phyloP scores from a whole-genome alignment of 1,140 invertebrate genomes.

The Radopholus similis region DNA sequence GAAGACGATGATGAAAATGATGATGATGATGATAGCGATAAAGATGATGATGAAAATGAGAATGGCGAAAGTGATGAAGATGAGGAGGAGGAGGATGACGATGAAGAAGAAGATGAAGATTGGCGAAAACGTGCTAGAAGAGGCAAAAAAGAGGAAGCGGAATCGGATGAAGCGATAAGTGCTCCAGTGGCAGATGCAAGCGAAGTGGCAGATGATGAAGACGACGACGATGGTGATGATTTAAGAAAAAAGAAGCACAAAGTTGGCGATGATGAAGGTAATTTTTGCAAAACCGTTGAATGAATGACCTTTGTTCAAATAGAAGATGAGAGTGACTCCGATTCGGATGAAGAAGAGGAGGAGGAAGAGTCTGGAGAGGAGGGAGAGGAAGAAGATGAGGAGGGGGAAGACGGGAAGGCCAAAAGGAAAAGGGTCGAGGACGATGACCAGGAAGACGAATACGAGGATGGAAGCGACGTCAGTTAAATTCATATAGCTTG shows the following conservation, averaged over 20 bases:
- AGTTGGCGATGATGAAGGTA: too few relatives aligned
- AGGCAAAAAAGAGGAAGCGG: too few relatives aligned
- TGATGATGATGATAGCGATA: background rate
- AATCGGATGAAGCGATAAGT: too few relatives aligned
- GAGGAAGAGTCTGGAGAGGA: background rate
- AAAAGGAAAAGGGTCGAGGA: background rate
- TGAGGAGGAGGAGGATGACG: background rate
- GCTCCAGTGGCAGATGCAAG: too few relatives aligned
- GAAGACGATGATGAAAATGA: background rate
- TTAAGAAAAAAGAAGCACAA: too few relatives aligned
- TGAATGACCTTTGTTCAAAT: background rate
- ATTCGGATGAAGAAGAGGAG: background rate
- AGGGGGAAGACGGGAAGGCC: background rate
- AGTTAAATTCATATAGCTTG: too few relatives aligned
- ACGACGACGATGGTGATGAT: background rate
- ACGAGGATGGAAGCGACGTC: too few relatives aligned
- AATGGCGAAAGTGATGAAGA: background rate
- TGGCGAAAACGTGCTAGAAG: too few relatives aligned
- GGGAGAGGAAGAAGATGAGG: background rate
- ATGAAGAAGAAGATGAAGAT: background rate
- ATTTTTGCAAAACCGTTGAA: too few relatives aligned
- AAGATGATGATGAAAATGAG: background rate
- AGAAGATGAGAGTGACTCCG: background rate
- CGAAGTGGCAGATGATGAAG: background rate
- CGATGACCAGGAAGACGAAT: background rate